Percentiles rank a stretch among this genome's conserved stretches.
Evolutionary conservation across 2,888 invertebrate genomes (phyloP).

Genomic region (Balanococcus diminutus): DNA sequence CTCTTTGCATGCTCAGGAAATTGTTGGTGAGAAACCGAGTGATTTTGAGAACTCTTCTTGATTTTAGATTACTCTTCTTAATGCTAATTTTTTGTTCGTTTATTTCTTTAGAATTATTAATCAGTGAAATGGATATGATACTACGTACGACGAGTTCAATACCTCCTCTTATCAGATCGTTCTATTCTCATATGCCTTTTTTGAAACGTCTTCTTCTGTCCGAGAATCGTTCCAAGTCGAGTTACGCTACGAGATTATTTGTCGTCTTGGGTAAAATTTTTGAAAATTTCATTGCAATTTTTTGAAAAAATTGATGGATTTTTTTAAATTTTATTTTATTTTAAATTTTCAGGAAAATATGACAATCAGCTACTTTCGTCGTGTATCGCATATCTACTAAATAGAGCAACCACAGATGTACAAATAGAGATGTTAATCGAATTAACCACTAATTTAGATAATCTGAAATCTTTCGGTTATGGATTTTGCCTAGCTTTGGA

Average conservation of each 20-base stretch:
- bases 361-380: slow-evolving; percentile 57
- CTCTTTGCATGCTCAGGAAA: slow-evolving; percentile 48
- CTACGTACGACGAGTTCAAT: slow-evolving; percentile 63
- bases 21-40: slow-evolving; percentile 49
- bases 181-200: slow-evolving; percentile 62
- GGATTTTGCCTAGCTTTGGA: slow-evolving; percentile 57
- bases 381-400: slow-evolving; percentile 57
- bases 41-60: too few species aligned
- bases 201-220: slow-evolving; percentile 67
- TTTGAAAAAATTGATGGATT: too few species aligned
- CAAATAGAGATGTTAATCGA: slow-evolving; percentile 58
- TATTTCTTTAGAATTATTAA: slow-evolving; percentile 60
- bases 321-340: too few species aligned
- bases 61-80: too few species aligned
- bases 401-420: slow-evolving; percentile 57
- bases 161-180: slow-evolving; percentile 60
- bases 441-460: slow-evolving; percentile 56
- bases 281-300: background rate
- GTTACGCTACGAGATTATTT: slow-evolving; percentile 68
- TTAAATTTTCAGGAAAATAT: slow-evolving; percentile 57
- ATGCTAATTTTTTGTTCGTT: background rate
- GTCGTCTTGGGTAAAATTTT: slow-evolving; percentile 64
- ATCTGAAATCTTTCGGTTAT: slow-evolving; percentile 57
- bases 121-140: slow-evolving; percentile 69
- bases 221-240: slow-evolving; percentile 65